These are phyloP conservation scores for Astreopora myriophthalma DNA, from an alignment of 64 coral and sea anemone species.

Conservation along the genomic window DNA sequence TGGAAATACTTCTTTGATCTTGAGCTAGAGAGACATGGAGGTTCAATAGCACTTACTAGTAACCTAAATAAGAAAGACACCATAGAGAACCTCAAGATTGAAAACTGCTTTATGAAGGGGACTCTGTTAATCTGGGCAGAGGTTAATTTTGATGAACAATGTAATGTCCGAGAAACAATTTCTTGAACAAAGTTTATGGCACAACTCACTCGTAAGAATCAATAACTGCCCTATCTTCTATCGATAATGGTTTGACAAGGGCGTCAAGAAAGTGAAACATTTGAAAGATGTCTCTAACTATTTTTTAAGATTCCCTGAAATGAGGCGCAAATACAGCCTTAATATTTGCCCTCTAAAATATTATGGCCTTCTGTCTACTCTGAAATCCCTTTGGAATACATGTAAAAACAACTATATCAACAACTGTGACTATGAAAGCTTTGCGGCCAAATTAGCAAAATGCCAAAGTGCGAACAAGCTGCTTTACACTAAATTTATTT, in stretches of 20 bases:
- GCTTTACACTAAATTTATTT: constrained; percentile 15
- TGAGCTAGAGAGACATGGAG: not conserved
- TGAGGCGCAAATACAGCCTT: not conserved
- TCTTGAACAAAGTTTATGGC: not conserved
- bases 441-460: not conserved
- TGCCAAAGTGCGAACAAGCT: constrained; percentile 7
- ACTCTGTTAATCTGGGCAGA: no score
- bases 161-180: no score
- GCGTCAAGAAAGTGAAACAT: not conserved
- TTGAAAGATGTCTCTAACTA: no score
- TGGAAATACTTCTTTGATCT: not conserved
- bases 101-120: not conserved
- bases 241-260: not conserved
- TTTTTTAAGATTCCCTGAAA: no score
- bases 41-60: not conserved
- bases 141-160: no score
- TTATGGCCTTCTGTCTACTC: not conserved
- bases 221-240: not conserved
- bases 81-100: not conserved
- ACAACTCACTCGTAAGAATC: constrained; percentile 61
- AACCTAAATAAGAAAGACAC: constrained; percentile 52
- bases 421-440: not conserved
- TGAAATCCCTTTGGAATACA: not conserved
- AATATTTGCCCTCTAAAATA: not conserved
- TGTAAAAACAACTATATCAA: not conserved